These are phyloP conservation scores for Polydrusus pterygomalis DNA, from an alignment of 2,888 invertebrate genomes.

Conservation along the genomic window DNA sequence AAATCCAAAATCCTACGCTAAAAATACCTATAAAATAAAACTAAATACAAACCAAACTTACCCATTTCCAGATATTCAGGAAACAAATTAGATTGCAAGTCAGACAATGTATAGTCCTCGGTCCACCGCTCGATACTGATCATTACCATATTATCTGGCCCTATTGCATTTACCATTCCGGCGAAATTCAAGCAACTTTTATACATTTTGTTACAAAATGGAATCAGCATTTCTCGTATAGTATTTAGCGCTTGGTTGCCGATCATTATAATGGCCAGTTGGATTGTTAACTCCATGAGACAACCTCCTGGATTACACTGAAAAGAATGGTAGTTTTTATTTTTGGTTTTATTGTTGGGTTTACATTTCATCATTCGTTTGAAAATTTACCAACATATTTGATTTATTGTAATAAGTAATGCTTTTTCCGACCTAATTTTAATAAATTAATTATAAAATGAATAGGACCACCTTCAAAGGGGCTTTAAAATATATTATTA, in stretches of 20 bases:
- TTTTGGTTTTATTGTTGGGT: too few species aligned
- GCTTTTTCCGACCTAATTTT: too few species aligned
- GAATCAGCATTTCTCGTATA: constrained; percentile 84
- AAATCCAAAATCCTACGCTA: too few species aligned
- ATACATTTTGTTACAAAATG: constrained; percentile 77
- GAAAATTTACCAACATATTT: too few species aligned
- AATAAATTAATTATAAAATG: too few species aligned
- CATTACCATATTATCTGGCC: constrained; percentile 64
- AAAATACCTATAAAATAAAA: too few species aligned
- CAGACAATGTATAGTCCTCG: constrained; percentile 81
- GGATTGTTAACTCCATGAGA: constrained; percentile 89
- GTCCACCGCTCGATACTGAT: constrained; percentile 81
- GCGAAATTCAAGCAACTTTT: constrained; percentile 71
- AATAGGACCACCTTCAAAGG: too few species aligned
- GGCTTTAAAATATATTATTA: too few species aligned
- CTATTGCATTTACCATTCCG: constrained; percentile 71
- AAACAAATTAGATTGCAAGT: constrained; percentile 81
- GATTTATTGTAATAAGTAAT: too few species aligned
- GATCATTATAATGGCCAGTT: constrained; percentile 89
- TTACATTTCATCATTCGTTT: too few species aligned
- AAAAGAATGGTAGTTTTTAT: constrained; percentile 54
- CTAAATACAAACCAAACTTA: constrained; percentile 67
- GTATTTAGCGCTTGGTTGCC: constrained; percentile 89
- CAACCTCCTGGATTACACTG: constrained; percentile 90
- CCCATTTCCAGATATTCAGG: constrained; percentile 92